Conservation (phyloP, 2,113 vertebrate species). For the Macquaria ambigua region DNA sequence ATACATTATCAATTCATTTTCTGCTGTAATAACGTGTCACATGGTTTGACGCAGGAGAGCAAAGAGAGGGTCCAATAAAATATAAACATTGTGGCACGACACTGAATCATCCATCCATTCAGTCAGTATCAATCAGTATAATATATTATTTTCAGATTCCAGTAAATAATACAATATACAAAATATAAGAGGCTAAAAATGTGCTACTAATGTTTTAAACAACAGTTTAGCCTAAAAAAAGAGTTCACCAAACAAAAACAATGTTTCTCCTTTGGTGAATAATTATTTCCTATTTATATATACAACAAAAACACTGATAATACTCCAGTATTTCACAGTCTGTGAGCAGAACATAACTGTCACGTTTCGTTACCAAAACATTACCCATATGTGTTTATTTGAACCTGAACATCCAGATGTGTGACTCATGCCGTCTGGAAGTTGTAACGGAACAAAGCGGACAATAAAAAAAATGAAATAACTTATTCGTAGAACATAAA, state of each 20-base stretch:
- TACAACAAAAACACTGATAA: slow-evolving; percentile 35
- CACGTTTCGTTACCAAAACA: slow-evolving; percentile 48
- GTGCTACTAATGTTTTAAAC: slow-evolving; percentile 21
- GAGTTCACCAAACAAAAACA: slow-evolving; percentile 3
- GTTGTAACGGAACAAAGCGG: slow-evolving; percentile 41
- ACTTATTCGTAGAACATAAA: slow-evolving; percentile 73
- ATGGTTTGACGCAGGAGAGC: slow-evolving; percentile 3
- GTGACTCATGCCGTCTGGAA: slow-evolving; percentile 55
- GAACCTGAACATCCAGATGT: slow-evolving; percentile 61
- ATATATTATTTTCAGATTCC: slow-evolving; percentile 72
- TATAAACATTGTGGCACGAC: slow-evolving; percentile 15
- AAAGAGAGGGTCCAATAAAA: slow-evolving; percentile 19
- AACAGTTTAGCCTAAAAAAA: slow-evolving; percentile 17
- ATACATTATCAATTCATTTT: slow-evolving; percentile 17
- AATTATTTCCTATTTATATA: slow-evolving; percentile 45
- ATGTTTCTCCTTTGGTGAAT: background rate
- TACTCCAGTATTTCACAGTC: slow-evolving; percentile 37
- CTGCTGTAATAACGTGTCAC: slow-evolving; percentile 10
- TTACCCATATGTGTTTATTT: slow-evolving; percentile 55
- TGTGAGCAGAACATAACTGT: slow-evolving; percentile 38
- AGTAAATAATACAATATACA: slow-evolving; percentile 52
- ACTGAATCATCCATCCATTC: slow-evolving; percentile 20
- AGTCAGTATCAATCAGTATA: slow-evolving; percentile 24
- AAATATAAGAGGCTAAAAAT: slow-evolving; percentile 44
- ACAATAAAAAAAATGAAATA: slow-evolving; percentile 69